Percentiles rank a stretch among this genome's conserved stretches.
Conservation (phyloP, 2,888 invertebrate species). For the Epinotia ramella region DNA sequence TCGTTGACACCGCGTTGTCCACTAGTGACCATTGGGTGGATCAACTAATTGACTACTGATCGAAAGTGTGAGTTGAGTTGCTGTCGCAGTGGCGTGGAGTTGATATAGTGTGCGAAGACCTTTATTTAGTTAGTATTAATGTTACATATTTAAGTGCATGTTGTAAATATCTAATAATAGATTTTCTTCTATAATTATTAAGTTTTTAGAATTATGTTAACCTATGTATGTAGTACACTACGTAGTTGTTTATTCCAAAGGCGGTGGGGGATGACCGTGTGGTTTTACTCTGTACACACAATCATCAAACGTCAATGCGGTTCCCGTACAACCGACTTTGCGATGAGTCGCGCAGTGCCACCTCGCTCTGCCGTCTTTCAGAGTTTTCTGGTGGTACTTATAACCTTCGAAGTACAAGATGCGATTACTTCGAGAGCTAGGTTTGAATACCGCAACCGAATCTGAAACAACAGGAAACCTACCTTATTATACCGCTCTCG, state of each 20-base stretch:
- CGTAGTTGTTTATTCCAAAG: background rate
- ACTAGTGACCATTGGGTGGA: too few relatives aligned
- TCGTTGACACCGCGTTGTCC: too few relatives aligned
- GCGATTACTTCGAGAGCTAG: background rate
- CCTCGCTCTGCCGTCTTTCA: background rate
- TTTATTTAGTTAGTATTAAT: too few relatives aligned
- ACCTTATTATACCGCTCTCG: background rate
- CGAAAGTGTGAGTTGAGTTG: too few relatives aligned
- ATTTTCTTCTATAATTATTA: background rate
- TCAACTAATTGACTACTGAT: too few relatives aligned
- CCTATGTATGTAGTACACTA: too few relatives aligned
- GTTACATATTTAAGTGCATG: too few relatives aligned
- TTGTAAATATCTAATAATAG: too few relatives aligned
- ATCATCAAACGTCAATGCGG: constrained; percentile 7
- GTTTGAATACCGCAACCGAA: constrained; percentile 5
- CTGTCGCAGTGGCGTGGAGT: too few relatives aligned
- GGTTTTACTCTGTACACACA: background rate
- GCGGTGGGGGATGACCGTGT: background rate
- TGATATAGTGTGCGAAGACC: too few relatives aligned
- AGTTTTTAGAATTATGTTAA: background rate
- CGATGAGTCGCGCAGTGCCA: constrained; percentile 1
- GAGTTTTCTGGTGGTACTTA: background rate
- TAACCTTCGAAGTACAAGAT: background rate
- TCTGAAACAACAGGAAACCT: background rate
- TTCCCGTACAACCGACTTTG: background rate